phyloP scores from a whole-genome alignment of 1,140 invertebrate genomes.

The Chionoecetes opilio region DNA sequence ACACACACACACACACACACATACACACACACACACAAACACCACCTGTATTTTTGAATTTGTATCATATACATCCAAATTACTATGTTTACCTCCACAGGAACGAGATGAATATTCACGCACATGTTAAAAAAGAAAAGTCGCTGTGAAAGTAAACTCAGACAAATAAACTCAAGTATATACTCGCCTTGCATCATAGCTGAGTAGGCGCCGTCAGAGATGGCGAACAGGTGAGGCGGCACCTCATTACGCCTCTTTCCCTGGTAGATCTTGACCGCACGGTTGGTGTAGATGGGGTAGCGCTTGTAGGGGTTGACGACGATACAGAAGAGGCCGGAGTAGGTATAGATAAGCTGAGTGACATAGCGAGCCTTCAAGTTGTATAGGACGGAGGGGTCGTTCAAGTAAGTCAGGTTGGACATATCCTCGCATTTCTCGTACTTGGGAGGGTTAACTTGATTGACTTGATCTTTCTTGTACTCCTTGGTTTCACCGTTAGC shows the following conservation, averaged over 20 bases:
- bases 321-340: conserved; percentile 88
- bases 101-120: too few relatives aligned
- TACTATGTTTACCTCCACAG: too few relatives aligned
- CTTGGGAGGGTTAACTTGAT: conserved; percentile 86
- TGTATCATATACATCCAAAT: too few relatives aligned
- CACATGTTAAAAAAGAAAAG: too few relatives aligned
- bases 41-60: too few relatives aligned
- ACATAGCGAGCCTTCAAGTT: conserved; percentile 86
- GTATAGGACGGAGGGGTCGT: conserved; percentile 87
- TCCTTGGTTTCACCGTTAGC: conserved; percentile 68
- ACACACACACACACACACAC: too few relatives aligned
- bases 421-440: conserved; percentile 87
- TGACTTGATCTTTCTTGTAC: conserved; percentile 85
- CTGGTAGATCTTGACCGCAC: conserved; percentile 86
- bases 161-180: conserved; percentile 82
- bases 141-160: neutral
- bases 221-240: conserved; percentile 88
- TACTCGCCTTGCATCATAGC: conserved; percentile 88
- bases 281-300: conserved; percentile 87
- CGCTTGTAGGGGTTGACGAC: conserved; percentile 88
- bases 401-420: conserved; percentile 88
- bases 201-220: conserved; percentile 85
- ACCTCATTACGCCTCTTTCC: conserved; percentile 87
- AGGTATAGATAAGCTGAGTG: conserved; percentile 84
- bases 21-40: too few relatives aligned